phyloP scores from a whole-genome alignment of 2,113 vertebrate genomes.

The Rhabdornis inornatus region DNA sequence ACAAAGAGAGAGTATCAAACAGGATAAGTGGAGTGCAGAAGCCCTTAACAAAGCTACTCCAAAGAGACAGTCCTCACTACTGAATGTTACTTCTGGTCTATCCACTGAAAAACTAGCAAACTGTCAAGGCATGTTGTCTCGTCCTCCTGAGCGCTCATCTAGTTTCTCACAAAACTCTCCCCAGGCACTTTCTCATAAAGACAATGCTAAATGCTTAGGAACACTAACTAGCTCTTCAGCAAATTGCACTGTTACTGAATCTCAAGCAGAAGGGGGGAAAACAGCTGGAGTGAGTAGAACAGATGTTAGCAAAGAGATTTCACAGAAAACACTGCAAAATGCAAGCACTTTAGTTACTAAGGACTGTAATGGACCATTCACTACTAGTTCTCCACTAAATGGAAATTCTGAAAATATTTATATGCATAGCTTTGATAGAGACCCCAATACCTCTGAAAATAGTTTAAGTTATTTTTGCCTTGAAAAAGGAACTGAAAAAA shows the following conservation, averaged over 20 bases:
- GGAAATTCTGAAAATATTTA: neutral
- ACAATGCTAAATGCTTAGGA: neutral
- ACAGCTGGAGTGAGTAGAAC: neutral
- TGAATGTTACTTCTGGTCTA: neutral
- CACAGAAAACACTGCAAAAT: slow-evolving; percentile 23
- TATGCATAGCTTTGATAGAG: neutral
- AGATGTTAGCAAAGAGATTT: neutral
- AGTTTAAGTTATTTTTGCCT: slow-evolving; percentile 34
- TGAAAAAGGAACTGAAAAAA: slow-evolving; percentile 28
- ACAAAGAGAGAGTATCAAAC: neutral
- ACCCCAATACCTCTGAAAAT: neutral
- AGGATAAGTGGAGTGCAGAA: neutral
- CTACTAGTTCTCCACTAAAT: neutral
- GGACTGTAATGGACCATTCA: neutral
- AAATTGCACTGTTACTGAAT: neutral
- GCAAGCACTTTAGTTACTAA: neutral
- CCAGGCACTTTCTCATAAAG: neutral
- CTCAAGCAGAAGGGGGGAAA: neutral
- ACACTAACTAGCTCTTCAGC: neutral
- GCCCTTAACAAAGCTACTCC: neutral
- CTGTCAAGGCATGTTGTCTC: neutral
- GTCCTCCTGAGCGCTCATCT: neutral
- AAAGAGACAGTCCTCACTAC: neutral
- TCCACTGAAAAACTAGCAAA: neutral
- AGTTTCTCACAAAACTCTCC: neutral